These are phyloP conservation scores for Nibea albiflora DNA, from an alignment of 2,113 vertebrate species.

Conservation along the genomic window DNA sequence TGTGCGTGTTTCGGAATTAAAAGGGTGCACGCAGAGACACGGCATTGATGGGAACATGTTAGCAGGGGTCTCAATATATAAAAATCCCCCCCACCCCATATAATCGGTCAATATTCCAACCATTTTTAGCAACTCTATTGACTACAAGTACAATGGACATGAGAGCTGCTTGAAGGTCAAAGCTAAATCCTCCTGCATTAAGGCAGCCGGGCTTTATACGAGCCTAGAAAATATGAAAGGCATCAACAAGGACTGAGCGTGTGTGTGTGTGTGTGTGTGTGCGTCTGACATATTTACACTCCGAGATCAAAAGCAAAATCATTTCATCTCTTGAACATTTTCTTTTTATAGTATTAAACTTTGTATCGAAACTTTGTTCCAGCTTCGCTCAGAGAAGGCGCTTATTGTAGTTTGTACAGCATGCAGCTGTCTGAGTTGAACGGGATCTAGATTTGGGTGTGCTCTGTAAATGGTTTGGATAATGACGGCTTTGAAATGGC, in stretches of 20 bases:
- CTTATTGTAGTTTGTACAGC: constrained; percentile 6
- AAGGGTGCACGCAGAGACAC: constrained; percentile 2
- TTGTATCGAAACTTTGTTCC: constrained; percentile 4
- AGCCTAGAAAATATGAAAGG: constrained; percentile 57
- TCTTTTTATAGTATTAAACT: background rate
- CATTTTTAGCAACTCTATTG: constrained; percentile 33
- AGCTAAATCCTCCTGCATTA: constrained; percentile 52
- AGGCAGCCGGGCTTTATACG: constrained; percentile 34
- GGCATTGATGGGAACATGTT: background rate
- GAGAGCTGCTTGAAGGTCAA: constrained; percentile 60
- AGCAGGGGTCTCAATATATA: background rate
- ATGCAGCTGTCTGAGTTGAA: constrained; percentile 13
- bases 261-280: background rate
- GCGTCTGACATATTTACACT: constrained; percentile 11
- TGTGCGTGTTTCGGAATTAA: constrained; percentile 9
- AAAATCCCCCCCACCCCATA: background rate
- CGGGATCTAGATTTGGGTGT: constrained; percentile 14
- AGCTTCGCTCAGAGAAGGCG: background rate
- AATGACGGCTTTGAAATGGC: constrained; percentile 46
- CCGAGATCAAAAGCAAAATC: constrained; percentile 13
- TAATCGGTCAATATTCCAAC: constrained; percentile 36
- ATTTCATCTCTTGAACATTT: constrained; percentile 19
- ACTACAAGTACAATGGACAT: constrained; percentile 41
- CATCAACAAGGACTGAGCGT: constrained; percentile 43
- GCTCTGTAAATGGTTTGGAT: constrained; percentile 30